phyloP scores from a whole-genome alignment of 2,113 vertebrate genomes.

The Crotophaga sulcirostris region DNA sequence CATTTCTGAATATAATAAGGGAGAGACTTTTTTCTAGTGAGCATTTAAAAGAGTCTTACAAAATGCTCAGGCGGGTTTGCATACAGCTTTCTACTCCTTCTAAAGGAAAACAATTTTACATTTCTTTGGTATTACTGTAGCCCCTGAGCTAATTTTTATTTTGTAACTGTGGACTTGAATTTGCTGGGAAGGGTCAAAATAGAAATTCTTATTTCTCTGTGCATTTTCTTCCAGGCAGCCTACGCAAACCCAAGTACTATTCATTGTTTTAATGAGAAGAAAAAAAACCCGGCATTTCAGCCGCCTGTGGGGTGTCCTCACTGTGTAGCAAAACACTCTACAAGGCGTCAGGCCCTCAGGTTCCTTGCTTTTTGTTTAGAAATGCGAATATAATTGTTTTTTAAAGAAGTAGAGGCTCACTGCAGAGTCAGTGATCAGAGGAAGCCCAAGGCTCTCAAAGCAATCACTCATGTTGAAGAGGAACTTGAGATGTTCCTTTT shows the following conservation, averaged over 20 bases:
- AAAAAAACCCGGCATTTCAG: background rate
- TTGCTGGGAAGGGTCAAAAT: slow-evolving; percentile 17
- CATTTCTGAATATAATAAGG: background rate
- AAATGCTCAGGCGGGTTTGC: background rate
- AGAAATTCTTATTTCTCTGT: background rate
- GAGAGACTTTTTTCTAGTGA: background rate
- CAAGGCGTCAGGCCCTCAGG: background rate
- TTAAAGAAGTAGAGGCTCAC: background rate
- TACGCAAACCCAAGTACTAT: background rate
- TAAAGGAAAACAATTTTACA: background rate
- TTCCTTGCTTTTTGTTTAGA: background rate
- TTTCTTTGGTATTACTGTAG: slow-evolving; percentile 15
- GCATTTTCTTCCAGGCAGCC: background rate
- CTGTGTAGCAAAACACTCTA: background rate
- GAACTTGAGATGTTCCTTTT: background rate
- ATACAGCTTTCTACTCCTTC: background rate
- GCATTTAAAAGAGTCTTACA: background rate
- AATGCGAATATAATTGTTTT: background rate
- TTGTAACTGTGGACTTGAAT: background rate
- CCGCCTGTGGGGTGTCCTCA: background rate
- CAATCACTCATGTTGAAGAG: background rate
- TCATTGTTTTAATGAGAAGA: background rate
- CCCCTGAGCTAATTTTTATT: background rate
- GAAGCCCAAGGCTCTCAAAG: background rate
- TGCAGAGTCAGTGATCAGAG: background rate